Conservation (phyloP, 2,113 vertebrate genomes). For the Pteronura brasiliensis region DNA sequence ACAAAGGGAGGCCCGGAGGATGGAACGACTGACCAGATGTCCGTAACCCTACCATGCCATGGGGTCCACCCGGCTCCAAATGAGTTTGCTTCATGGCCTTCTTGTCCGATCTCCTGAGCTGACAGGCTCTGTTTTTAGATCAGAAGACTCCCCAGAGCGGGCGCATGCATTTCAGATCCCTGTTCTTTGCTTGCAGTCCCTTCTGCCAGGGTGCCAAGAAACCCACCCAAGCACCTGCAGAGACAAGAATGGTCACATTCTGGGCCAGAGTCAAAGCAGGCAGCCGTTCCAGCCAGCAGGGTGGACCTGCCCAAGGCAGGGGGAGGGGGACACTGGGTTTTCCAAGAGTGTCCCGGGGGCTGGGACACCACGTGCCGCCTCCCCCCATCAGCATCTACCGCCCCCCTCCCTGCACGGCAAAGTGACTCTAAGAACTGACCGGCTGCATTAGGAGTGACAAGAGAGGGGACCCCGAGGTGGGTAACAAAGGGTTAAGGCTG, state of each 20-base stretch:
- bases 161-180: not conserved
- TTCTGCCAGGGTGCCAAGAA: not conserved
- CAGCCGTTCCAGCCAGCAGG: not conserved
- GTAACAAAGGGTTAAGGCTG: slow-evolving; percentile 82
- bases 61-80: not conserved
- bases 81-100: rapidly evolving
- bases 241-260: not conserved
- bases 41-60: rapidly evolving
- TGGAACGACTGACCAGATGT: not conserved
- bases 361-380: rapidly evolving
- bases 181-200: not conserved
- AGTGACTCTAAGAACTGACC: not conserved
- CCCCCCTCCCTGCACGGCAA: not conserved
- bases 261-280: not conserved
- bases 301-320: rapidly evolving
- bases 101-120: not conserved
- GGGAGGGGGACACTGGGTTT: rapidly evolving
- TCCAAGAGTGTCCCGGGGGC: not conserved
- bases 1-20: not conserved
- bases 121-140: not conserved
- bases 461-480: slow-evolving; percentile 4
- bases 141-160: not conserved
- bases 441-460: not conserved
- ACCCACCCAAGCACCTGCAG: rapidly evolving
- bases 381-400: rapidly evolving